Percentiles rank a stretch among this genome's conserved stretches.
Conservation (phyloP, 2,797 vertebrate species). For the Galago senegalensis region DNA sequence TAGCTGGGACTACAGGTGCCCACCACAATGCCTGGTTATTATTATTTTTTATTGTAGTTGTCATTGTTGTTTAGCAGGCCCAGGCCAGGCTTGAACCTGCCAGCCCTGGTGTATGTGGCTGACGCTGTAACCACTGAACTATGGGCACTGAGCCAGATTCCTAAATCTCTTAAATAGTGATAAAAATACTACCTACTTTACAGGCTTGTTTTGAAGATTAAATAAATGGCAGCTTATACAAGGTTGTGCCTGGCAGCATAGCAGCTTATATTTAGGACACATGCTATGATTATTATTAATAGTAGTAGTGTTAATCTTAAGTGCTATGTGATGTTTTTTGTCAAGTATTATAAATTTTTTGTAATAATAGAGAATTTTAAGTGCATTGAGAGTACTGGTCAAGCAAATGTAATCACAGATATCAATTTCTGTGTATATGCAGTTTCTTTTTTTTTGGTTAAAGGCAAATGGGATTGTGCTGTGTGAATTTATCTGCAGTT, state of each 20-base stretch:
- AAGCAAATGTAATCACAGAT: slow-evolving; percentile 2
- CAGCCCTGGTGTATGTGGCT: too few relatives aligned
- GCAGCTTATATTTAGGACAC: background rate
- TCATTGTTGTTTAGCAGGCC: too few relatives aligned
- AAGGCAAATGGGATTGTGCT: too few relatives aligned
- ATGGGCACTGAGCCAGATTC: background rate
- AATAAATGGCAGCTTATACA: background rate
- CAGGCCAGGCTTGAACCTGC: too few relatives aligned
- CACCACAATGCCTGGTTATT: too few relatives aligned
- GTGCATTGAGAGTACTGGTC: background rate
- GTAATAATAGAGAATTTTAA: slow-evolving; percentile 49
- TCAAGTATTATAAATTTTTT: slow-evolving; percentile 58
- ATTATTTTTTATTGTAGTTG: too few relatives aligned
- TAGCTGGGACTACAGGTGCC: too few relatives aligned
- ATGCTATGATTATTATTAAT: slow-evolving; percentile 29
- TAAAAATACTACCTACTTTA: background rate
- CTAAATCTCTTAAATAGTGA: slow-evolving; percentile 49
- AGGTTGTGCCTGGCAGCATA: background rate
- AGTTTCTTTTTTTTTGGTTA: too few relatives aligned
- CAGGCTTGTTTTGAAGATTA: too few relatives aligned
- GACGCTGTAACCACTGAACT: too few relatives aligned
- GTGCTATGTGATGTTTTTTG: slow-evolving; percentile 30
- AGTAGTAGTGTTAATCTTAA: slow-evolving; percentile 25
- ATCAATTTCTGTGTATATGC: background rate
- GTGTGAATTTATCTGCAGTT: too few relatives aligned